Evolutionary conservation across 2,888 invertebrate species (phyloP).

Genomic region (Alviniconcha strummeri): DNA sequence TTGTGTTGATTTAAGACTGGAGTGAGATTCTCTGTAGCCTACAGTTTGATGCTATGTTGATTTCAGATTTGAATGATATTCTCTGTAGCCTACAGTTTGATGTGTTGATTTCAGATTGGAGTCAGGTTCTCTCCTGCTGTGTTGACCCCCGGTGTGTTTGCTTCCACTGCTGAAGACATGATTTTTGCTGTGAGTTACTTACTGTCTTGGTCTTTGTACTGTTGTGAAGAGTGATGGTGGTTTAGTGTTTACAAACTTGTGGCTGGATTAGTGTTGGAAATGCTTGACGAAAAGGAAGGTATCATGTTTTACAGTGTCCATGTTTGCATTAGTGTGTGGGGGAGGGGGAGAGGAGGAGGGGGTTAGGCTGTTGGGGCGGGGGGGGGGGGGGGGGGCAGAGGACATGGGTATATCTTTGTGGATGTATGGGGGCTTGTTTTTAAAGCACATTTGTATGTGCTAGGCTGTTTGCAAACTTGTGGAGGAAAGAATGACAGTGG

Average conservation of each 20-base stretch:
- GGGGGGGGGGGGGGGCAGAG: too few species aligned
- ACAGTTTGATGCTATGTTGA: too few species aligned
- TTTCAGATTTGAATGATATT: too few species aligned
- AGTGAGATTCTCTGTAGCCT: too few species aligned
- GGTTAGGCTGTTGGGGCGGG: too few species aligned
- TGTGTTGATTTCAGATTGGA: constrained; percentile 51
- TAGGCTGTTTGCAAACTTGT: neutral
- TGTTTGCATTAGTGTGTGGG: neutral
- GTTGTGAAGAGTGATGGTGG: neutral
- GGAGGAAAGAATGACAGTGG: neutral
- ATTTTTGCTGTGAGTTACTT: constrained; percentile 13
- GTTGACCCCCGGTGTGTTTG: neutral
- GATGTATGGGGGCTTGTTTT: neutral
- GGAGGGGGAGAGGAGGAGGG: too few species aligned
- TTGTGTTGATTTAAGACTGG: too few species aligned
- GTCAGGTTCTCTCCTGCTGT: constrained; percentile 35
- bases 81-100: too few species aligned
- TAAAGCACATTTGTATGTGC: neutral
- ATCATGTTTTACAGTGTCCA: neutral
- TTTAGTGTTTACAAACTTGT: neutral
- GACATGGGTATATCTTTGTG: neutral
- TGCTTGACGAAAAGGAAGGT: neutral
- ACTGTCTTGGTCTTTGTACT: neutral
- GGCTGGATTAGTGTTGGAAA: neutral
- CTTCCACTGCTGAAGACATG: constrained; percentile 16